These are phyloP conservation scores for Caloenas nicobarica DNA, from an alignment of 2,113 vertebrate genomes.

Conservation along the genomic window DNA sequence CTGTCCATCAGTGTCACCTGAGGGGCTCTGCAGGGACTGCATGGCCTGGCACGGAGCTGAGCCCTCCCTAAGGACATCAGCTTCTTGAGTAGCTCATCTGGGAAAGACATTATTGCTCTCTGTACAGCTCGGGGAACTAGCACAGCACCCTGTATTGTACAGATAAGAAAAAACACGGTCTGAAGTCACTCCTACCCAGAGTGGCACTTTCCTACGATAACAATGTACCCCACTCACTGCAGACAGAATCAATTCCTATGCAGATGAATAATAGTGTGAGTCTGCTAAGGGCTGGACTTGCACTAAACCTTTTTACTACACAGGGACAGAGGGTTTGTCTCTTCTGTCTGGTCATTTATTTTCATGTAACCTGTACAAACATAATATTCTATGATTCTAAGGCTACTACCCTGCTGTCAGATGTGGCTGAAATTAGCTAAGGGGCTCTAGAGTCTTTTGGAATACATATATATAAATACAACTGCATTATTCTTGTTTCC, in stretches of 20 bases:
- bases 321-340: background rate
- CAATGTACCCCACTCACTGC: background rate
- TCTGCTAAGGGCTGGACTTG: background rate
- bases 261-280: background rate
- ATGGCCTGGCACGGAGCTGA: background rate
- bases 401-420: background rate
- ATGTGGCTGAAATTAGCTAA: background rate
- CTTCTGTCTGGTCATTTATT: background rate
- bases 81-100: background rate
- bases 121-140: background rate
- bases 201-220: background rate
- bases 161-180: background rate
- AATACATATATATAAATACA: background rate
- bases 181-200: background rate
- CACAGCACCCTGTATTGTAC: background rate
- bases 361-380: background rate
- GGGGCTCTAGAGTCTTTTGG: background rate
- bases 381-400: background rate
- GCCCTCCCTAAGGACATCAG: background rate
- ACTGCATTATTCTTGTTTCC: constrained; percentile 11
- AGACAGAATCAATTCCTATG: background rate
- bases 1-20: background rate
- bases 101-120: background rate
- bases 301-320: background rate
- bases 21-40: background rate